Conservation (phyloP, 2,113 vertebrate genomes). For the Grus americana region DNA sequence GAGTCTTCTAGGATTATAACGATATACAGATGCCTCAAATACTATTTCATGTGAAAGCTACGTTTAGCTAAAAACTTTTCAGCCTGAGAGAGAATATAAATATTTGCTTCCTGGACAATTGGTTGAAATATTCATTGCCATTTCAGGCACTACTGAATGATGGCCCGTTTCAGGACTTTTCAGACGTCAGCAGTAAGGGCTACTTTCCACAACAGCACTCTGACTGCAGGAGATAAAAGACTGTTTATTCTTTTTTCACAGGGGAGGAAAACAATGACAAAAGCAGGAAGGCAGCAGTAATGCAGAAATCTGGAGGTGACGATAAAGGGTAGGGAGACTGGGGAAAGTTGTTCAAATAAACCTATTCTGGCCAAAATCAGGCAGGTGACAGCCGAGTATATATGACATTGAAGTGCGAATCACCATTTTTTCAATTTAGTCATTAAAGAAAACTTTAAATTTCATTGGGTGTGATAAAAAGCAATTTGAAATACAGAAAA, state of each 20-base stretch:
- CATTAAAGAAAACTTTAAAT: neutral
- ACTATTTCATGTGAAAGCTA: neutral
- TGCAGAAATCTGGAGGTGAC: constrained; percentile 30
- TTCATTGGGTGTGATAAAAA: neutral
- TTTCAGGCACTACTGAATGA: constrained; percentile 22
- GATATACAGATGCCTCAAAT: neutral
- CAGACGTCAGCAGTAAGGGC: constrained; percentile 15
- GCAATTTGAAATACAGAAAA: neutral
- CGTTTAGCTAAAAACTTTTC: neutral
- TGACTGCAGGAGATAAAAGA: constrained; percentile 47
- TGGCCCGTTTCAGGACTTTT: neutral
- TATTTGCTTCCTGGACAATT: constrained; percentile 7
- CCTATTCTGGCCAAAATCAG: neutral
- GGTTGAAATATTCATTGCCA: neutral
- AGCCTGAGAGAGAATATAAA: neutral
- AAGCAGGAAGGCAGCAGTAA: constrained; percentile 54
- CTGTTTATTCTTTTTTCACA: constrained; percentile 21
- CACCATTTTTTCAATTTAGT: neutral
- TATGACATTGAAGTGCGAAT: neutral
- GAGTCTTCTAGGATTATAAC: neutral
- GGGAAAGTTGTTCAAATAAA: constrained; percentile 35
- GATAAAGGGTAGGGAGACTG: constrained; percentile 5
- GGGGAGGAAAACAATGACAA: constrained; percentile 45
- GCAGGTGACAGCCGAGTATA: neutral
- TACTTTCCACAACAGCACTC: constrained; percentile 40